Conservation (phyloP, 2,888 invertebrate species). For the Iselma pallidipennis region DNA sequence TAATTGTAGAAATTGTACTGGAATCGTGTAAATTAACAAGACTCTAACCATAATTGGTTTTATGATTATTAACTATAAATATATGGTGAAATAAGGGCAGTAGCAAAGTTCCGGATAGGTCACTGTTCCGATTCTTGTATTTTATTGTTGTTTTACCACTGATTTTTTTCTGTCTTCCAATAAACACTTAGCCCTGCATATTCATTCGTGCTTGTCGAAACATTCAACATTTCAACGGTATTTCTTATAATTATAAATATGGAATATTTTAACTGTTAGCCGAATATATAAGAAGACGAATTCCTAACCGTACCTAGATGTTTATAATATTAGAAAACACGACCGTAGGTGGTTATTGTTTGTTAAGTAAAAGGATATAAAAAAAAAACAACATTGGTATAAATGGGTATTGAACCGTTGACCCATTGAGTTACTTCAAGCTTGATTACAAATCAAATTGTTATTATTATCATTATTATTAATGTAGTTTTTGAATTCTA, state of each 20-base stretch:
- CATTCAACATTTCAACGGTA: background rate
- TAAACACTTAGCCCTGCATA: background rate
- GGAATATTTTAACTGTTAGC: background rate
- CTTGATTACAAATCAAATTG: background rate
- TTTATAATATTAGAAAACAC: background rate
- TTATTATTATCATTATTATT: background rate
- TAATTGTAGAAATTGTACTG: no score
- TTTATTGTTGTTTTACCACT: no score
- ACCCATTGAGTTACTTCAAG: slow-evolving; percentile 9
- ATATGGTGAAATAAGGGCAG: background rate
- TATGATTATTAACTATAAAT: background rate
- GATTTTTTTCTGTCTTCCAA: no score
- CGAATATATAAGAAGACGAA: background rate
- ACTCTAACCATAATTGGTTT: no score
- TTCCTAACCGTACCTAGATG: slow-evolving; percentile 20
- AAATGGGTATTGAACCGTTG: slow-evolving; percentile 14
- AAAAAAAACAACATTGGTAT: no score
- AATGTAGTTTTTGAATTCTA: background rate
- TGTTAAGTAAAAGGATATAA: slow-evolving; percentile 7
- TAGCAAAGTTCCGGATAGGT: background rate
- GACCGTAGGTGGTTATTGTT: slow-evolving; percentile 12
- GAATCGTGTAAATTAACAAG: no score
- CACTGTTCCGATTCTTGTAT: background rate
- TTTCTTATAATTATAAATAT: background rate
- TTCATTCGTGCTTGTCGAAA: background rate